Conservation (phyloP, 2,113 vertebrate genomes). For the Corythornis madagascariensis region DNA sequence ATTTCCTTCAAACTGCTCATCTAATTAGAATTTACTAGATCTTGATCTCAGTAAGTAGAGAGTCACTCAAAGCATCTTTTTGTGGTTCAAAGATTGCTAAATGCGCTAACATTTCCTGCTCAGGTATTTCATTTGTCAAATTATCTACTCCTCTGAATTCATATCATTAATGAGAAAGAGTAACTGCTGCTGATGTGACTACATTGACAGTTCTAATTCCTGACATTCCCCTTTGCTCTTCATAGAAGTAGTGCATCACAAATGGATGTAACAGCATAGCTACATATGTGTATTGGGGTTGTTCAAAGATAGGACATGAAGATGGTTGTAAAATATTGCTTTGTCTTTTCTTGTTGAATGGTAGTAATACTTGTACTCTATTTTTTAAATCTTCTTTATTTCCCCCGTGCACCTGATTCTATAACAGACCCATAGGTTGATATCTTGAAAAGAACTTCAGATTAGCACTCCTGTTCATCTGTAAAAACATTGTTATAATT, state of each 20-base stretch:
- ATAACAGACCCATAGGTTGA: background rate
- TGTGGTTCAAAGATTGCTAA: background rate
- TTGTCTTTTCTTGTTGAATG: background rate
- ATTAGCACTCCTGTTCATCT: background rate
- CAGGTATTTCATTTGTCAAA: background rate
- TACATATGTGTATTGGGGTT: background rate
- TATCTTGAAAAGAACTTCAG: background rate
- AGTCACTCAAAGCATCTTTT: background rate
- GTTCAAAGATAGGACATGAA: background rate
- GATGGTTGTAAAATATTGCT: conserved; percentile 13
- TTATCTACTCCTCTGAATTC: background rate
- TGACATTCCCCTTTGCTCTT: background rate
- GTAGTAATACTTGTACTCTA: background rate
- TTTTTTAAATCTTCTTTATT: background rate
- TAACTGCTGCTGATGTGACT: background rate
- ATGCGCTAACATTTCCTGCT: background rate
- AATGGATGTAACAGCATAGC: background rate
- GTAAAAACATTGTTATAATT: conserved; percentile 15
- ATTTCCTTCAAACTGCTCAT: background rate
- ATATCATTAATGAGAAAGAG: background rate
- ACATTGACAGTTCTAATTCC: background rate
- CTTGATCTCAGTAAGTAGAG: background rate
- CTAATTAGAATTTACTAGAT: background rate
- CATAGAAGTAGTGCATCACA: background rate
- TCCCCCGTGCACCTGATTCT: background rate